These are phyloP conservation scores for Barbus barbus DNA, from an alignment of 2,113 vertebrate species.

Conservation along the genomic window DNA sequence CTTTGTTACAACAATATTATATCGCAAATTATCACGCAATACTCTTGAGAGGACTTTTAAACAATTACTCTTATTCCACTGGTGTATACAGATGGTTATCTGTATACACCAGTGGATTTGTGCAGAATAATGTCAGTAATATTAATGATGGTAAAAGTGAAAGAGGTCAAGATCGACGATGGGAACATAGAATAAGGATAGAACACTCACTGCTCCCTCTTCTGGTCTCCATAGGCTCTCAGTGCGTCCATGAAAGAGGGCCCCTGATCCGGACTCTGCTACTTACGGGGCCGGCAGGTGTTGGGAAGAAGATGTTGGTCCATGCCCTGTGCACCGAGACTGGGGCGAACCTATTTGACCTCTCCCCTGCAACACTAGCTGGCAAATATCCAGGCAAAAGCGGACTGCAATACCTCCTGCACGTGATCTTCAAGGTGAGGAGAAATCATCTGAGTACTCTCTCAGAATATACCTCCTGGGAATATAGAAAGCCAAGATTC, in stretches of 20 bases:
- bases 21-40: background rate
- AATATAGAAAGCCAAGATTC: background rate
- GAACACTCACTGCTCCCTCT: background rate
- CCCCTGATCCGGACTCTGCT: constrained; percentile 79
- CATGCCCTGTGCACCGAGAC: constrained; percentile 84
- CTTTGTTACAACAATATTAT: background rate
- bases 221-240: constrained; percentile 73
- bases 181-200: background rate
- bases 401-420: constrained; percentile 77
- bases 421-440: constrained; percentile 82
- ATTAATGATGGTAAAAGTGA: background rate
- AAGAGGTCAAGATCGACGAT: background rate
- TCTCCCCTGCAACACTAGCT: constrained; percentile 71
- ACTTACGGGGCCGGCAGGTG: constrained; percentile 77
- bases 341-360: constrained; percentile 84
- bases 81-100: background rate
- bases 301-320: constrained; percentile 85
- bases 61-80: constrained; percentile 11
- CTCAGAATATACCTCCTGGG: background rate
- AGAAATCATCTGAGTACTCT: background rate
- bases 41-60: background rate
- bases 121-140: background rate
- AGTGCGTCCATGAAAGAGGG: constrained; percentile 76
- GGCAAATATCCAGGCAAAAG: constrained; percentile 77
- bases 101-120: background rate